phyloP scores from a whole-genome alignment of 1,140 invertebrate species.

The Nasonia giraulti region DNA sequence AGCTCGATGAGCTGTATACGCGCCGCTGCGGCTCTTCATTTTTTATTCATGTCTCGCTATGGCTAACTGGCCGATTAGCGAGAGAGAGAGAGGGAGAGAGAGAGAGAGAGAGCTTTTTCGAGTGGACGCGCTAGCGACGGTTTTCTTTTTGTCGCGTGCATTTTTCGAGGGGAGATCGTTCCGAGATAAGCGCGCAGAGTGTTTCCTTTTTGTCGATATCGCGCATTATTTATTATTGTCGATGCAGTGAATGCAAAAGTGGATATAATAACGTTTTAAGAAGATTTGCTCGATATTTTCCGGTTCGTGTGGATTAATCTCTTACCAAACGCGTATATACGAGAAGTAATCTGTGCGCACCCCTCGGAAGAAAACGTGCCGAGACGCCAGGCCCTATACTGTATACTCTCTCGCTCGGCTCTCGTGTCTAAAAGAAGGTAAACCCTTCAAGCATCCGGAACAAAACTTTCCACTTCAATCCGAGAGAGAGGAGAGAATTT shows the following conservation, averaged over 20 bases:
- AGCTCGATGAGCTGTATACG: constrained; percentile 48
- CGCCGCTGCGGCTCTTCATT: constrained; percentile 60
- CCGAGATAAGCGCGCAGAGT: no score
- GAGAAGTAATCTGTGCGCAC: constrained; percentile 29
- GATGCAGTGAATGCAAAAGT: no score
- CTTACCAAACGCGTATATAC: constrained; percentile 15
- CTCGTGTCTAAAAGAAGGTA: constrained; percentile 28
- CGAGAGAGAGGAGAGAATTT: neutral
- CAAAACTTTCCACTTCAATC: constrained; percentile 42
- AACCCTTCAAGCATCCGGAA: constrained; percentile 24
- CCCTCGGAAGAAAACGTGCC: constrained; percentile 13
- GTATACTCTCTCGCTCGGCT: neutral
- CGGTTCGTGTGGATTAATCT: constrained; percentile 15
- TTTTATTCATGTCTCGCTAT: constrained; percentile 66
- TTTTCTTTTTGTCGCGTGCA: no score
- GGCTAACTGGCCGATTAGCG: constrained; percentile 60
- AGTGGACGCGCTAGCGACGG: neutral
- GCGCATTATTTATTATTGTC: no score
- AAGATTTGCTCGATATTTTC: constrained; percentile 5
- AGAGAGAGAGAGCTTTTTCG: neutral
- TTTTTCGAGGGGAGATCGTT: no score
- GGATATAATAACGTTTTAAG: neutral
- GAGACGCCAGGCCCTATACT: neutral
- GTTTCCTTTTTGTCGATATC: no score
- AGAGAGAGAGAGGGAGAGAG: no score